Conservation (phyloP, 1,140 invertebrate genomes). For the Carposina sasakii region DNA sequence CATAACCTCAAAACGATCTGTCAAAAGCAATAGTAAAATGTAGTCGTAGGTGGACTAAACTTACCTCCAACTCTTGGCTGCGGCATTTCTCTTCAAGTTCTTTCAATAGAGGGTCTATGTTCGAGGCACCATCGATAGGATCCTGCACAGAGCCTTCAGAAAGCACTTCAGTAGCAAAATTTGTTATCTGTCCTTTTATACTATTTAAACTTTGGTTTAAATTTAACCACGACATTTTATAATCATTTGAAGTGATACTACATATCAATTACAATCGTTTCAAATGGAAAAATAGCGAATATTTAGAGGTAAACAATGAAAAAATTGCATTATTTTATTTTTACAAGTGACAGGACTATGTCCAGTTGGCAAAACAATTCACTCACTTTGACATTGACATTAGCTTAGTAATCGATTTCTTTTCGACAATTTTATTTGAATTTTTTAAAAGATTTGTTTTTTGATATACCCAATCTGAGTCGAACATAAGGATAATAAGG, state of each 20-base stretch:
- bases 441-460: too few species aligned
- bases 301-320: constrained; percentile 59
- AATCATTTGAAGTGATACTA: constrained; percentile 22
- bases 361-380: constrained; percentile 70
- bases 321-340: constrained; percentile 68
- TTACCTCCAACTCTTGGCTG: constrained; percentile 78
- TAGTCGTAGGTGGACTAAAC: too few species aligned
- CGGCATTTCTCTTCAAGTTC: constrained; percentile 76
- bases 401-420: too few species aligned
- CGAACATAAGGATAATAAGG: too few species aligned
- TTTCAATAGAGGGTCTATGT: constrained; percentile 64
- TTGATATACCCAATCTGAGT: too few species aligned
- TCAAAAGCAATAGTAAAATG: constrained; percentile 30
- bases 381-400: constrained; percentile 19
- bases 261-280: constrained; percentile 44
- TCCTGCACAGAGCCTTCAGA: constrained; percentile 75
- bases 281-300: constrained; percentile 31
- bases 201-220: constrained; percentile 80
- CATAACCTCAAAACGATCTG: constrained; percentile 56
- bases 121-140: constrained; percentile 61
- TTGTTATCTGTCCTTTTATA: constrained; percentile 84
- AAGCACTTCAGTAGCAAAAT: constrained; percentile 82
- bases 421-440: too few species aligned
- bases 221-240: constrained; percentile 85
- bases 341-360: constrained; percentile 60